Base-by-base conservation (phyloP, 2,113 vertebrate genomes). In the Meriones unguiculatus region DNA sequence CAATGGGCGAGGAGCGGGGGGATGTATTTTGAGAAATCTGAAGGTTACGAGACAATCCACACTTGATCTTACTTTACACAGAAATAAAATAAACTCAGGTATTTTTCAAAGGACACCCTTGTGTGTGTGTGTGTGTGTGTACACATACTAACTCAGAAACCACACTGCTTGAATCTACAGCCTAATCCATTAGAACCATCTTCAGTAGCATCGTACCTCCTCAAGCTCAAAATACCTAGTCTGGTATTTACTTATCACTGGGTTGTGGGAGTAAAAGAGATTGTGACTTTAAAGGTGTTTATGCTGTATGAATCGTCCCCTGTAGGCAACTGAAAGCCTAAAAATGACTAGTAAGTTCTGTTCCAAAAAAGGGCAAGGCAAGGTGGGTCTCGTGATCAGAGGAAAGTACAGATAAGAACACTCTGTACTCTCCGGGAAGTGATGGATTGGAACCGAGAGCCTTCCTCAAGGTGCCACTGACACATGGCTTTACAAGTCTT, bases 241-340 rank as follows among this genome's bases (percentile, higher is more conserved):
- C 62, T 75, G 77, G 72, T 82, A 95, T 92, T 95, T 81, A 88
- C 0, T 85, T 52, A 89, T 85, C 62, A 85, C 67, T 59, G 90
- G 81, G 85, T 41, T 20, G 13, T 70, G 46, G 85, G 57, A 89
- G 32, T 59, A 64, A 80, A 65, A 94, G 80, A 73, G 28, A 77
- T 12, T 59, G 3, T 7, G 76, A 87, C 84, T 95, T 84, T 76
- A 91, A 96, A 96, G 77, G 82, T 87, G 93, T 89, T 95, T 84
- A 73, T 2, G 4, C 75, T 87, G 59, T 18, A 28, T 92, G 59
- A 97, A 97, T 78, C n/a, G 50, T 86, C 78, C 93, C 41, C 91
- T 80, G 67, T 64, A 94, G 85, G 77, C 67, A 90, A 91, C 25
- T 35, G 30, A 88, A 96, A 89, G 30, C 11, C 62, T 88, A 78